A percentile compares a stretch with the other conserved stretches of the same genome.
Conservation (phyloP, 1,140 invertebrate genomes). For the Trichonephila inaurata region DNA sequence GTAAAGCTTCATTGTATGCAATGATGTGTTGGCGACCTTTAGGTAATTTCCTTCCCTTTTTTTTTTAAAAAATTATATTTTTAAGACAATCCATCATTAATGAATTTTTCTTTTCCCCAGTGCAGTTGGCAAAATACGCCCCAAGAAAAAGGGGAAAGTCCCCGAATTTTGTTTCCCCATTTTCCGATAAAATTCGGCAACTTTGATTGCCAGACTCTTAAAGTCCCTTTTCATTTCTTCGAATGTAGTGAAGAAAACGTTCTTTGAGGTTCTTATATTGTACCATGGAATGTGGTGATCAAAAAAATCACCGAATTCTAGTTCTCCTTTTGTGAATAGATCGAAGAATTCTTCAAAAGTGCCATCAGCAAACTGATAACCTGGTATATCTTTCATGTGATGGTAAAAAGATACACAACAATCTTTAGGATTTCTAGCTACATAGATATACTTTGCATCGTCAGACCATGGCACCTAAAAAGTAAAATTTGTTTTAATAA, state of each 20-base stretch:
- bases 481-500: background rate
- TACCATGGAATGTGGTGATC: constrained; percentile 80
- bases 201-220: constrained; percentile 45
- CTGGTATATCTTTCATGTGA: constrained; percentile 75
- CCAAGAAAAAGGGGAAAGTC: no score
- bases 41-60: background rate
- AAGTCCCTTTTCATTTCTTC: constrained; percentile 77
- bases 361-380: constrained; percentile 83
- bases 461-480: constrained; percentile 82
- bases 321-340: constrained; percentile 79
- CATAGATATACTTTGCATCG: constrained; percentile 85
- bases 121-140: constrained; percentile 55
- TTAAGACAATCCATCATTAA: constrained; percentile 32
- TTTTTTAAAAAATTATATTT: constrained; percentile 21
- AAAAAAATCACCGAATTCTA: constrained; percentile 81
- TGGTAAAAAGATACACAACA: constrained; percentile 92
- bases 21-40: constrained; percentile 65
- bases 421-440: constrained; percentile 92
- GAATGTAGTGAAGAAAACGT: constrained; percentile 80
- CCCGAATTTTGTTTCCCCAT: constrained; percentile 25
- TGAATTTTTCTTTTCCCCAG: constrained; percentile 53
- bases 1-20: background rate
- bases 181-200: constrained; percentile 74
- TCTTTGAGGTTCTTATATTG: constrained; percentile 78
- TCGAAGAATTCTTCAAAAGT: constrained; percentile 80